phyloP scores from a whole-genome alignment of 2,113 vertebrate species.

The Lates calcarifer region DNA sequence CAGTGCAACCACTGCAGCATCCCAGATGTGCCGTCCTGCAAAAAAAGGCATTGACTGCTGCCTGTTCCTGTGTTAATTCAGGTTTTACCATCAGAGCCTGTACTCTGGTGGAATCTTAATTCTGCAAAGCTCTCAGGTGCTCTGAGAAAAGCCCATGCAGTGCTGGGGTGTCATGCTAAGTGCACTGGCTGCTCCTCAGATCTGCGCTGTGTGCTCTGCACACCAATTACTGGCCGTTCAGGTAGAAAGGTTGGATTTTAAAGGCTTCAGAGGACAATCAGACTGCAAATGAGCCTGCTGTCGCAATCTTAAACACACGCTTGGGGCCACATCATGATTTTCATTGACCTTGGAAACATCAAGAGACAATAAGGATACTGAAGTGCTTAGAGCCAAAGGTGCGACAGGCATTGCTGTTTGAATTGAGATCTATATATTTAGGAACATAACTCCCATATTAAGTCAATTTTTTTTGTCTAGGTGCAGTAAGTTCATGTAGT shows the following conservation, averaged over 20 bases:
- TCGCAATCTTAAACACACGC: slow-evolving; percentile 24
- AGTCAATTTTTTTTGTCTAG: no score
- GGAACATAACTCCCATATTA: no score
- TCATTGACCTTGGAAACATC: slow-evolving; percentile 50
- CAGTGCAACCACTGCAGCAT: slow-evolving; percentile 36
- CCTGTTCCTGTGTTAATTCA: slow-evolving; percentile 51
- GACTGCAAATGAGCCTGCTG: slow-evolving; percentile 41
- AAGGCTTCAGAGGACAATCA: slow-evolving; percentile 55
- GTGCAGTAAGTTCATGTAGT: no score
- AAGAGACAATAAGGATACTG: slow-evolving; percentile 2
- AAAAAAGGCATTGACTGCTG: slow-evolving; percentile 39
- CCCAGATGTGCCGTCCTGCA: slow-evolving; percentile 12
- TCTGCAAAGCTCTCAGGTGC: slow-evolving; percentile 47
- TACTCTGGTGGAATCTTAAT: slow-evolving; percentile 66
- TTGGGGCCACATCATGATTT: slow-evolving; percentile 36
- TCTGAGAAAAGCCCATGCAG: slow-evolving; percentile 34
- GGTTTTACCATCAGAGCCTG: slow-evolving; percentile 35
- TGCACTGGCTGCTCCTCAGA: slow-evolving; percentile 56
- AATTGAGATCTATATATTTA: background rate
- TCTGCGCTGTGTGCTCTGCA: slow-evolving; percentile 53
- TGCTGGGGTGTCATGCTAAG: slow-evolving; percentile 46
- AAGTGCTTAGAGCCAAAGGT: background rate
- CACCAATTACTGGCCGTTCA: slow-evolving; percentile 60
- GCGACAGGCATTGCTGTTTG: background rate
- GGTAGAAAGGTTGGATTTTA: slow-evolving; percentile 52